Evolutionary conservation across 2,888 invertebrate genomes (phyloP).

Genomic region (Lycia hirtaria): DNA sequence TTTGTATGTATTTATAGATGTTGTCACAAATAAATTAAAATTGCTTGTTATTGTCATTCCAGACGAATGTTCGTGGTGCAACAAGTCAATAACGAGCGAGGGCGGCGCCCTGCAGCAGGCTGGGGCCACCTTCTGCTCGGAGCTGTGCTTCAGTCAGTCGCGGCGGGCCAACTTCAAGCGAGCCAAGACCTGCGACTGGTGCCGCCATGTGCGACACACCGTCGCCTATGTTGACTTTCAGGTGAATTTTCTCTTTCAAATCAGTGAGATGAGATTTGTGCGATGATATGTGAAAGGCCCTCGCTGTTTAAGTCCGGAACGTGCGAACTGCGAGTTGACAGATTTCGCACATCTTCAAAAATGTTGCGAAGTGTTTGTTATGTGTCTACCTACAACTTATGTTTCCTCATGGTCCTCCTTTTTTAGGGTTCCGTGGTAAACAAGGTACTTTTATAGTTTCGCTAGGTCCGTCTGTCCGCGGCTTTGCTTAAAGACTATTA

Average conservation of each 20-base stretch:
- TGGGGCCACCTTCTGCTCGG: conserved; percentile 91
- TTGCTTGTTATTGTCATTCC: conserved; percentile 47
- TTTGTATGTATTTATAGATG: background rate
- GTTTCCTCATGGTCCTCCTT: too few species aligned
- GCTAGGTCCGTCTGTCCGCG: too few species aligned
- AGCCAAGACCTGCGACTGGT: conserved; percentile 97
- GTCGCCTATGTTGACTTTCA: conserved; percentile 96
- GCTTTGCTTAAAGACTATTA: too few species aligned
- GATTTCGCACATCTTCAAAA: too few species aligned
- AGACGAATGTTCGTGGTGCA: conserved; percentile 91
- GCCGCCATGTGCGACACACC: conserved; percentile 94
- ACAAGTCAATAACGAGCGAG: conserved; percentile 87
- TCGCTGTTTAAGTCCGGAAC: background rate
- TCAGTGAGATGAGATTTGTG: too few species aligned
- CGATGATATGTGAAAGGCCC: background rate
- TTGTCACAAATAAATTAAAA: background rate
- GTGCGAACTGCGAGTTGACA: background rate
- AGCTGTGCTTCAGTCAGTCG: conserved; percentile 95
- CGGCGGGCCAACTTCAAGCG: conserved; percentile 95
- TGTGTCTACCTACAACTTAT: too few species aligned
- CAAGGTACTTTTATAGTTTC: too few species aligned
- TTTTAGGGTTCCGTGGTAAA: too few species aligned
- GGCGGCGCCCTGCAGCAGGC: conserved; percentile 79
- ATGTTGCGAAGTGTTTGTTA: too few species aligned
- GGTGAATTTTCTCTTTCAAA: too few species aligned